Evolutionary conservation across 2,113 vertebrate genomes (phyloP), one percentile per base, ranked within the genome.

Genomic region (Phocoena sinus): DNA sequence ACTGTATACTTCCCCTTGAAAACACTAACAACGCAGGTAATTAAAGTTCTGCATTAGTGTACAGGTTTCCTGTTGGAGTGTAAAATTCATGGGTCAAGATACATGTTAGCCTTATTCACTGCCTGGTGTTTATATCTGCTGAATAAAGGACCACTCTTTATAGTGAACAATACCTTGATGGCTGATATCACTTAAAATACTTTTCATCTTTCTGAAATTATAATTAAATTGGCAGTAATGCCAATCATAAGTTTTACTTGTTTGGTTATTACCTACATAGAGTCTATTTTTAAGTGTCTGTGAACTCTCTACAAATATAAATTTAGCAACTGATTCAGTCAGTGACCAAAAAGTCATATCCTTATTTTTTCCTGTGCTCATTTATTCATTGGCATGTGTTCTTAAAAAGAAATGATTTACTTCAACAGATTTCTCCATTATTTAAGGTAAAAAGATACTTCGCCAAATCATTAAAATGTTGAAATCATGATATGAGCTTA

Each of bases 401-500:
- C 33, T 71, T 70, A 70, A 87, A 80, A 93, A 83, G n/a, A n/a
- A 60, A 12, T 60, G 20, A 81, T 90, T 89, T 65, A 83, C 36
- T 74, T 85, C 23, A 53, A 18, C 9, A 95, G 36, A 67, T 71
- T 65, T 91, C 60, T 87, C 28, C 53, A 77, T 36, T 67, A 74
- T 33, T 33, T 77, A 80, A 91, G 62, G 53, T 94, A 62, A 90
- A 91, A 93, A 38, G 25, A 53, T 63, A 85, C 26, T 79, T 86
- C 83, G 31, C 71, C 41, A 89, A 73, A 89, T 86, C 25, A 70
- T 86, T 93, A 84, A 96, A 96, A 89, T 80, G 31, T 81, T 97
- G 79, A 79, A 91, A 63, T 94, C 68, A 92, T 71, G 41, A 71
- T 20, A 65, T 20, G 1, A 89, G 13, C 26, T 93, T 82, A 92